phyloP scores from a whole-genome alignment of 2,888 invertebrate species.

The Chydorus sphaericus region DNA sequence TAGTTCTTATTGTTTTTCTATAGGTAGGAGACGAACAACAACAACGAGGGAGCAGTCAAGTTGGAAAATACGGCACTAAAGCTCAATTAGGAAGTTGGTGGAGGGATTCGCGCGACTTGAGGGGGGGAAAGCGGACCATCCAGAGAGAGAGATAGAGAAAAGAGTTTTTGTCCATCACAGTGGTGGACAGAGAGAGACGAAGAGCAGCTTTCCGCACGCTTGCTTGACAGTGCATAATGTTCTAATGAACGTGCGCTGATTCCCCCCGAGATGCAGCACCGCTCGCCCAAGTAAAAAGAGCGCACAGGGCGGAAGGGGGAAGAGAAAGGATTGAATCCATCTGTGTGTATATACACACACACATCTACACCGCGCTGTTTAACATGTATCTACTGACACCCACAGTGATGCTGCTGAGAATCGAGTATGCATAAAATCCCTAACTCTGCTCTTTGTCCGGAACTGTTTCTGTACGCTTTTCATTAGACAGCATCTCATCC shows the following conservation, averaged over 20 bases:
- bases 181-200: background rate
- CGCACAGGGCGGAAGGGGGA: background rate
- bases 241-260: conserved; percentile 11
- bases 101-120: conserved; percentile 6
- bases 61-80: too few relatives aligned
- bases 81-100: conserved; percentile 12
- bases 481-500: too few relatives aligned
- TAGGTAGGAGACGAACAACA: too few relatives aligned
- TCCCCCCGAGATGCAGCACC: conserved; percentile 10
- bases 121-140: background rate
- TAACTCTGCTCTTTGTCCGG: too few relatives aligned
- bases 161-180: background rate
- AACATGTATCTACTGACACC: too few relatives aligned
- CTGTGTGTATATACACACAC: background rate
- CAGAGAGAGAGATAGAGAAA: background rate
- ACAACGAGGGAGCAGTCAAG: too few relatives aligned
- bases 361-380: too few relatives aligned
- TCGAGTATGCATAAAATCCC: too few relatives aligned
- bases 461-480: too few relatives aligned
- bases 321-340: background rate
- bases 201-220: background rate
- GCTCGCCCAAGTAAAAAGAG: background rate
- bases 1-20: too few relatives aligned
- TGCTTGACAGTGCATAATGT: conserved; percentile 13
- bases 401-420: too few relatives aligned